Evolutionary conservation across 2,888 invertebrate genomes (phyloP).

Genomic region (Andrena trimmerana): DNA sequence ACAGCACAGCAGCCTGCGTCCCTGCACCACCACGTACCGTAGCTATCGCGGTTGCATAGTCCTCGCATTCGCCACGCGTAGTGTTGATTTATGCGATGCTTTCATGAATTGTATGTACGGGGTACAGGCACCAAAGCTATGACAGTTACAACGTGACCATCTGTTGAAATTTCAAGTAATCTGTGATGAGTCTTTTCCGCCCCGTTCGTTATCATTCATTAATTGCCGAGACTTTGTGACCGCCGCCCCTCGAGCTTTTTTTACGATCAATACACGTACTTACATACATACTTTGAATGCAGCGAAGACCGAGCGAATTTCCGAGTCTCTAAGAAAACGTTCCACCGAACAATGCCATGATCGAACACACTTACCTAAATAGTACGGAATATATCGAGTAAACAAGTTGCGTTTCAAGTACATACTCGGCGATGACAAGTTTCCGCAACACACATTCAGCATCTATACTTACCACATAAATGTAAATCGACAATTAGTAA

Average conservation of each 20-base stretch:
- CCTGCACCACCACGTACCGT: neutral
- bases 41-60: too few species aligned
- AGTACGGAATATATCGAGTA: neutral
- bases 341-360: conserved; percentile 8
- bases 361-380: neutral
- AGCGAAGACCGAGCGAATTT: conserved; percentile 20
- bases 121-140: neutral
- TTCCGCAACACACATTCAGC: neutral
- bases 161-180: conserved; percentile 10
- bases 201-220: neutral
- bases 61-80: conserved; percentile 1
- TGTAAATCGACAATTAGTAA: conserved; percentile 12
- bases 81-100: conserved; percentile 13
- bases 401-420: conserved; percentile 10
- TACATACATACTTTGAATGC: too few species aligned
- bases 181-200: conserved; percentile 6
- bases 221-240: conserved; percentile 14
- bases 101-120: conserved; percentile 5
- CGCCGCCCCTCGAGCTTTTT: conserved; percentile 16
- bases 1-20: too few species aligned
- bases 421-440: conserved; percentile 10
- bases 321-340: conserved; percentile 18
- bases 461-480: too few species aligned
- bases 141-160: conserved; percentile 12
- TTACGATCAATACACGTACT: conserved; percentile 42